Conservation (phyloP, 2,113 vertebrate species). For the Mesoclemmys tuberculata region DNA sequence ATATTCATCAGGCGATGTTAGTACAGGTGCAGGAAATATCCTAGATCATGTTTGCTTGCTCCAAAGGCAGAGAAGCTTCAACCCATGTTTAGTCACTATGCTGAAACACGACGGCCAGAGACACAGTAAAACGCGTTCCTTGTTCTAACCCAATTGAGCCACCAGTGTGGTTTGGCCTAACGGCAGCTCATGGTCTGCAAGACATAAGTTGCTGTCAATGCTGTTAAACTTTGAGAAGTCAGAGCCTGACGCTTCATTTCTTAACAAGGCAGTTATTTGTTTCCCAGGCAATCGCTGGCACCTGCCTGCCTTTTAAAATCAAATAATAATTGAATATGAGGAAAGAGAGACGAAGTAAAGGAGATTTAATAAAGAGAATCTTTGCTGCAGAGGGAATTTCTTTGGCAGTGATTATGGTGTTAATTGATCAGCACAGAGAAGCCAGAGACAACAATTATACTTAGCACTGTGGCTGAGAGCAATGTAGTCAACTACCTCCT, state of each 20-base stretch:
- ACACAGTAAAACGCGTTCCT: neutral
- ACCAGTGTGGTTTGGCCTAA: neutral
- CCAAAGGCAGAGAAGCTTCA: neutral
- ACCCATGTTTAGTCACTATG: neutral
- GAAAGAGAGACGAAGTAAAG: constrained; percentile 69
- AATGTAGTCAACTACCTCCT: constrained; percentile 95
- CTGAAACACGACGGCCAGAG: neutral
- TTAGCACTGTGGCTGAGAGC: constrained; percentile 74
- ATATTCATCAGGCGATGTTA: constrained; percentile 53
- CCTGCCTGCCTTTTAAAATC: constrained; percentile 79
- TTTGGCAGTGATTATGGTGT: constrained; percentile 75
- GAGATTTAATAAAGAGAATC: constrained; percentile 78
- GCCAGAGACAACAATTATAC: constrained; percentile 74
- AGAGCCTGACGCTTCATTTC: constrained; percentile 35
- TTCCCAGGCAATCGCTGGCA: constrained; percentile 71
- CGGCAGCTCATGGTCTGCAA: neutral
- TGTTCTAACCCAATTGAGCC: constrained; percentile 19
- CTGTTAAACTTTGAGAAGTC: constrained; percentile 68
- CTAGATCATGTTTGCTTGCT: neutral
- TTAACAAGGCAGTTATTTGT: constrained; percentile 76
- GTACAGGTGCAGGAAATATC: constrained; percentile 16
- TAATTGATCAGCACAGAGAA: constrained; percentile 77
- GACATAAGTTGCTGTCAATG: neutral
- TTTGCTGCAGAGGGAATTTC: constrained; percentile 71
- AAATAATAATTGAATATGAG: constrained; percentile 81